Evolutionary conservation across 2,888 invertebrate genomes (phyloP), one percentile per base, ranked within the genome.

Genomic region (Amblyjoppa proteus): DNA sequence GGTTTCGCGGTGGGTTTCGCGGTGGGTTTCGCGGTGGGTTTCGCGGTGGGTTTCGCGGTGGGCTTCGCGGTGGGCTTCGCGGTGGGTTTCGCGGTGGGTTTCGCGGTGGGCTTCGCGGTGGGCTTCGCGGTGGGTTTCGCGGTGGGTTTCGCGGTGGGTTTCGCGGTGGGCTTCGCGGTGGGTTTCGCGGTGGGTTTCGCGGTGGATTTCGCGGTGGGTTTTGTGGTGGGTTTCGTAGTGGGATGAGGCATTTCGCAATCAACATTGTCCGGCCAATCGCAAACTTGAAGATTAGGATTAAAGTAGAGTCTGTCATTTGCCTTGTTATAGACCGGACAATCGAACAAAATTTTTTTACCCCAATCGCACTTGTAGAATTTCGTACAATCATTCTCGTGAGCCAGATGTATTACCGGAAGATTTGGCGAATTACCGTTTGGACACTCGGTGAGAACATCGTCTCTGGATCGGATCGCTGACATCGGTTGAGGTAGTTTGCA

Each of bases 301-400:
- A 86, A 90, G 51, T 87, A 81, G 20, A 89, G 77, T 16, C 85
- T 66, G 9, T 81, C 11, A 0, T 9, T 4, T 49, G 61, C 58
- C 7, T 13, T 1, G 20, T 77, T 75, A 34, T 49, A 70, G 0
- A 41, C 6, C n/a, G 87, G 88, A 80, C 91, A 91, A 0, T 66
- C 0, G n/a, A 87, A 76, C 0, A 84, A 77, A 9, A 75, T 56
- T 0, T 86, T 53, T 31, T 38, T 20, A 16, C 88, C 89, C 5
- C 64, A 20, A 16, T 77, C 73, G 49, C 91, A 91, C 20, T 87
- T 79, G 66, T 91, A 91, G 73, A 88, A 91, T 49, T 89, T 91
- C 0, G 87, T 83, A 41, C 90, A 90, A 9, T 90, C 88, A 0
- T 56, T 28, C 13, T 71, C 28, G 64, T 91, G 85, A 2, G 88